Conservation (phyloP, 2,797 vertebrate genomes). For the Mormyrops attenuatus region DNA sequence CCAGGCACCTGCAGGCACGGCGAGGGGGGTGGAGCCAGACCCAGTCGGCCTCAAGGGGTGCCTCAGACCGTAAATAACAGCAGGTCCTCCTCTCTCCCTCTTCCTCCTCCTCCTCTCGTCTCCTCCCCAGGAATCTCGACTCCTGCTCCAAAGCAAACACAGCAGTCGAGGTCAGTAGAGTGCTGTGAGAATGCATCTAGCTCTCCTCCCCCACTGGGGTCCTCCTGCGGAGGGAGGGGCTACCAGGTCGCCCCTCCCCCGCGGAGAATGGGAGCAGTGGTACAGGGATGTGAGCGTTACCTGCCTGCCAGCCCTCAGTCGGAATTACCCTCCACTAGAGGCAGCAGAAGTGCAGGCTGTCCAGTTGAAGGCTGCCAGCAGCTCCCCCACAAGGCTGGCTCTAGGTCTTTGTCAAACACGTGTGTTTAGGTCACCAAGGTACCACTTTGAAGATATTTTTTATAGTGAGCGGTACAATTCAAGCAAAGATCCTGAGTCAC, state of each 20-base stretch:
- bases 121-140: not conserved
- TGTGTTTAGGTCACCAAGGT: too few relatives aligned
- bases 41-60: conserved; percentile 68
- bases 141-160: conserved; percentile 2
- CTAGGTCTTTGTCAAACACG: not conserved
- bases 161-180: not conserved
- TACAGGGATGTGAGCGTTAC: not conserved
- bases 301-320: not conserved
- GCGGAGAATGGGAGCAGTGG: not conserved
- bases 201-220: not conserved
- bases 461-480: not conserved
- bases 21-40: conserved; percentile 46
- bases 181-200: not conserved
- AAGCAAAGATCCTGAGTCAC: not conserved
- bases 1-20: conserved; percentile 86
- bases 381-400: not conserved
- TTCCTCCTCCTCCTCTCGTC: not conserved
- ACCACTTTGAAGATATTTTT: not conserved
- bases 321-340: not conserved
- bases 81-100: conserved; percentile 34
- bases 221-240: not conserved
- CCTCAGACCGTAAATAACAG: conserved; percentile 68
- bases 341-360: not conserved
- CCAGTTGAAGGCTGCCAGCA: not conserved
- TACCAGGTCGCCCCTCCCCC: not conserved